Conservation (phyloP, 1,140 invertebrate species). For the Drosophila kikkawai region DNA sequence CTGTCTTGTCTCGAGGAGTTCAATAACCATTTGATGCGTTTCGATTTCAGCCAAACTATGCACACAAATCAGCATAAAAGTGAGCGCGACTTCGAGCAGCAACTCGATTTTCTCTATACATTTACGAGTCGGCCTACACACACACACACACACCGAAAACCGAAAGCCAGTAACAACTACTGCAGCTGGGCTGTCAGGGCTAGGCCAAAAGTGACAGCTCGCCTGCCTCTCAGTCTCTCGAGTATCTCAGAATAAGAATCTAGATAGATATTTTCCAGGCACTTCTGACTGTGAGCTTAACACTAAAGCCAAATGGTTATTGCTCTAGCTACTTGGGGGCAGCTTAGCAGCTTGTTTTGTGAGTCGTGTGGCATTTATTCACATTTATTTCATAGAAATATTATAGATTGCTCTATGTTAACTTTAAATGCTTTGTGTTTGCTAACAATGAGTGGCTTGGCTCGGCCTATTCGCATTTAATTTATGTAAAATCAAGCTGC, state of each 20-base stretch:
- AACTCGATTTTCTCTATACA: slow-evolving; percentile 49
- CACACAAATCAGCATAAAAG: slow-evolving; percentile 72
- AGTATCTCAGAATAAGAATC: slow-evolving; percentile 26
- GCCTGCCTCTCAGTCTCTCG: slow-evolving; percentile 18
- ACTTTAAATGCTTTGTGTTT: slow-evolving; percentile 32
- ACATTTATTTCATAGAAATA: slow-evolving; percentile 31
- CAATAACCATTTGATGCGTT: slow-evolving; percentile 78
- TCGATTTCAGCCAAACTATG: slow-evolving; percentile 59
- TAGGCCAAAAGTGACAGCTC: slow-evolving; percentile 68
- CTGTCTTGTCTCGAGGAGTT: slow-evolving; percentile 48
- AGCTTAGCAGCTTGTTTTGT: slow-evolving; percentile 1
- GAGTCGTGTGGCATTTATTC: slow-evolving; percentile 31
- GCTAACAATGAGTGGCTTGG: slow-evolving; percentile 21
- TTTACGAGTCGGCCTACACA: slow-evolving; percentile 34
- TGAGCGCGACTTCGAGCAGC: slow-evolving; percentile 45
- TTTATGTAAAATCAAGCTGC: slow-evolving; percentile 27
- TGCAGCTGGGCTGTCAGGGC: slow-evolving; percentile 66
- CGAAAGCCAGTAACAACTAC: slow-evolving; percentile 26
- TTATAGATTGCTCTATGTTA: slow-evolving; percentile 22
- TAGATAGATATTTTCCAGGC: slow-evolving; percentile 32
- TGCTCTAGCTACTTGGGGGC: slow-evolving; percentile 24
- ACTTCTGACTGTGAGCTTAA: slow-evolving; percentile 4
- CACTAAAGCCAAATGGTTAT: slow-evolving; percentile 10
- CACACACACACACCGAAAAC: slow-evolving; percentile 13
- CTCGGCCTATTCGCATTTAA: slow-evolving; percentile 17